Base-by-base conservation (phyloP, 2,113 vertebrate genomes). In the Cinclus cinclus region DNA sequence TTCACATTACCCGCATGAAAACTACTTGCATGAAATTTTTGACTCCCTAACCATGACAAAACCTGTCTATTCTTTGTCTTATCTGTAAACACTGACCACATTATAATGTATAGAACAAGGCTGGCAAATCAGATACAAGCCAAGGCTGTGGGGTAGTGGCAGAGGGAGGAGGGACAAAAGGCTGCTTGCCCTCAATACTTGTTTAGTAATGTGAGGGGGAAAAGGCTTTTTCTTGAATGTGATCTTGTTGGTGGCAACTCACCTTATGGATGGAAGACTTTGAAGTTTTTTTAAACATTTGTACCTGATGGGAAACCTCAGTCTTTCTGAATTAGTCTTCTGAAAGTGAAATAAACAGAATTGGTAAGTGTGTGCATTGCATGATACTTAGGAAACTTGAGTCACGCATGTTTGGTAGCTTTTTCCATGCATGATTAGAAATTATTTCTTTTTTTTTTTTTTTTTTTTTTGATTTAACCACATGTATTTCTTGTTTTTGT, bases 381-480 rank as follows among this genome's bases (percentile, higher is more conserved):
- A 96, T 97, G 95, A 62, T 83, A 37, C 41, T 37, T 59, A 77
- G 33, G 65, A 92, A 67, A 68, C 19, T 44, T 93, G 42, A 94
- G 56, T 83, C 94, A 85, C 95, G 91, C 87, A 95, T 96, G 96
- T 82, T 92, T 39, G 39, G 64, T 87, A 92, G 77, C 82, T 91
- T 94, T 94, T 37, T 89, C 93, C 89, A 62, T 92, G 92, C 91
- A 90, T 93, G 55, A 94, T 86, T 82, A 86, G 91, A 87, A 87
- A 83, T 88, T 30, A 33, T 37, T 52, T 67, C 59, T n/a, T 37
- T 37, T 37, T 8, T 37, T 37, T 37, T 37, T 37, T 37, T 91
- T 81, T 73, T 67, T 74, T 96, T 96, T 92, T 95, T 95, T 94
- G 8, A 68, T 97, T 96, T 99, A 98, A 98, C 97, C 60, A 96